A percentile compares a stretch with the other conserved stretches of the same genome.
Evolutionary conservation across 2,113 vertebrate species (phyloP).

Genomic region (Ploceus nigricollis): DNA sequence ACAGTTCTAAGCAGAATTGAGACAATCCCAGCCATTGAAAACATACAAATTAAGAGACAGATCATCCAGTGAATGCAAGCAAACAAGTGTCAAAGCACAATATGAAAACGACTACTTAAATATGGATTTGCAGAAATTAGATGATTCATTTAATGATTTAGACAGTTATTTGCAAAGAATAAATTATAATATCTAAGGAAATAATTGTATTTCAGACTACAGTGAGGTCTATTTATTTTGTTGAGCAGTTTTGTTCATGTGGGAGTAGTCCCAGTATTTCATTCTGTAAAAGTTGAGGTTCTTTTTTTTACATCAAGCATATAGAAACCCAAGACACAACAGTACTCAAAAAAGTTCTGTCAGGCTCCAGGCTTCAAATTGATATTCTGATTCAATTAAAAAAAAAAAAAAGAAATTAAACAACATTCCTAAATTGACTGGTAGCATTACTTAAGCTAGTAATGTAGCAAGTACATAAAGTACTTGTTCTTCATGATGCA

Average conservation of each 20-base stretch:
- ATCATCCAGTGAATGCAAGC: background rate
- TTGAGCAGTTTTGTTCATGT: background rate
- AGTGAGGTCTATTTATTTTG: background rate
- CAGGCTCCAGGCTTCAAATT: background rate
- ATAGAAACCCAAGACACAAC: background rate
- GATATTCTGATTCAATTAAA: background rate
- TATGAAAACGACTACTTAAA: background rate
- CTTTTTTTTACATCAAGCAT: background rate
- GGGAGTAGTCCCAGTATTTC: background rate
- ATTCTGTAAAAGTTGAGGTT: background rate
- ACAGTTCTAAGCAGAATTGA: background rate
- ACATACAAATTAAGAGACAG: background rate
- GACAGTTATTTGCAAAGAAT: background rate
- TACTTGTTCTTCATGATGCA: background rate
- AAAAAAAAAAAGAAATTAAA: background rate
- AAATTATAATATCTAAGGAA: background rate
- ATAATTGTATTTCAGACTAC: background rate
- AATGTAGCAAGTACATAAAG: background rate
- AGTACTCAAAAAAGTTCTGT: background rate
- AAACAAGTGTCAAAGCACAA: background rate
- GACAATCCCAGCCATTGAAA: background rate
- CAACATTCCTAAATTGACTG: background rate
- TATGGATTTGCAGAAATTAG: background rate
- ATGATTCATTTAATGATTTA: background rate
- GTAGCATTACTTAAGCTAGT: background rate